These are phyloP conservation scores for Diarsia dahlii DNA, from an alignment of 2,888 invertebrate species.

Conservation along the genomic window DNA sequence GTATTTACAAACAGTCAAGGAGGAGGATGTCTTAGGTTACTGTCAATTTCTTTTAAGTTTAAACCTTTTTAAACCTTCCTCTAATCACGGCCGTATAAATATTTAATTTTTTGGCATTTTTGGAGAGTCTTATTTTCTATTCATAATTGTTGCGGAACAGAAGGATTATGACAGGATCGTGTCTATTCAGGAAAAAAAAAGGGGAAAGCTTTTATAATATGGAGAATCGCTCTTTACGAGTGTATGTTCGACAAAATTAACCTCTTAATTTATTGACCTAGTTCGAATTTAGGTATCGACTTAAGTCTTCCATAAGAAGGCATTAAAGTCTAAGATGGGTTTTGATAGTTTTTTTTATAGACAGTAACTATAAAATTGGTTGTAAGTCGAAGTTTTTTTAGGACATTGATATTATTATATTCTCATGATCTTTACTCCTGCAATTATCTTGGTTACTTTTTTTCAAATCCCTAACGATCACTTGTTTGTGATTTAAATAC, in stretches of 20 bases:
- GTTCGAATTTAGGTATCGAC: neutral
- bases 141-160: no score
- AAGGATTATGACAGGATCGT: no score
- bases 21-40: no score
- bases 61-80: no score
- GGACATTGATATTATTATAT: neutral
- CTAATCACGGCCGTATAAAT: no score
- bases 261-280: neutral
- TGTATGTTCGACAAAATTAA: neutral
- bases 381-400: neutral
- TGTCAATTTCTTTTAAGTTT: no score
- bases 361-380: neutral
- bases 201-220: no score
- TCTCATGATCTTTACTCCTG: slow-evolving; percentile 14
- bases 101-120: no score
- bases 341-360: slow-evolving; percentile 5
- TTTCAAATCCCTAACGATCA: slow-evolving; percentile 14
- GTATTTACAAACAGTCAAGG: slow-evolving; percentile 1
- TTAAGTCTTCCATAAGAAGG: neutral
- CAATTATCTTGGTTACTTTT: slow-evolving; percentile 33
- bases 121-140: no score
- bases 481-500: slow-evolving; percentile 25
- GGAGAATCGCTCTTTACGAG: neutral
- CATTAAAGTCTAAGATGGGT: neutral
- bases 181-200: no score